Conservation (phyloP, 2,888 invertebrate genomes). For the Prenolepis imparis region DNA sequence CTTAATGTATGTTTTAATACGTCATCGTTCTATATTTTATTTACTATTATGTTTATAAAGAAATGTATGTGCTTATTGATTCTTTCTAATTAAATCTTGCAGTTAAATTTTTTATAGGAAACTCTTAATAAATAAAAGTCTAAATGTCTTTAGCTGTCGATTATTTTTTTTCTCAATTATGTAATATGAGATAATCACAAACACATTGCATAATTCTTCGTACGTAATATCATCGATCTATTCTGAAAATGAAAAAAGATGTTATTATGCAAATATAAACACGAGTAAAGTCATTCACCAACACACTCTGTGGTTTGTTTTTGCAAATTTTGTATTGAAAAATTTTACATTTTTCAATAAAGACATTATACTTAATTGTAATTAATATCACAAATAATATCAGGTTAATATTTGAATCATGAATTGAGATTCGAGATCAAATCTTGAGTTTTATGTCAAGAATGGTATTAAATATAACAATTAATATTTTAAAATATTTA, state of each 20-base stretch:
- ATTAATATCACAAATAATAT: no score
- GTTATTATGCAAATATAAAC: not conserved
- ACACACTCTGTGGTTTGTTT: no score
- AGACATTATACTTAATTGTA: no score
- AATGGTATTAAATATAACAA: no score
- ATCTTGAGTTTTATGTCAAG: no score
- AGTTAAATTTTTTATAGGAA: not conserved
- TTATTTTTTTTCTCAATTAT: not conserved
- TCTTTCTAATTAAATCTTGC: not conserved
- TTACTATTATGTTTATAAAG: not conserved
- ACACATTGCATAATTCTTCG: not conserved
- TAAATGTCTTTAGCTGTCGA: not conserved
- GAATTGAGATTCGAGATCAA: no score
- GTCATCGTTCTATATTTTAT: not conserved
- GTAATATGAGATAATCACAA: not conserved
- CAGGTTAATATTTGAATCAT: no score
- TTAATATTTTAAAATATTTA: no score
- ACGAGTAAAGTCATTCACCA: not conserved
- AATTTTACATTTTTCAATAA: no score
- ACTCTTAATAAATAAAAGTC: not conserved
- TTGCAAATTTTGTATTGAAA: no score
- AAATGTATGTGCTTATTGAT: not conserved
- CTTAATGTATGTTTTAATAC: not conserved
- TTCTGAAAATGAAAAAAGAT: not conserved
- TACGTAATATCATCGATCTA: not conserved